Evolutionary conservation across 1,140 invertebrate genomes (phyloP).

Genomic region (Mylabris phalerata): DNA sequence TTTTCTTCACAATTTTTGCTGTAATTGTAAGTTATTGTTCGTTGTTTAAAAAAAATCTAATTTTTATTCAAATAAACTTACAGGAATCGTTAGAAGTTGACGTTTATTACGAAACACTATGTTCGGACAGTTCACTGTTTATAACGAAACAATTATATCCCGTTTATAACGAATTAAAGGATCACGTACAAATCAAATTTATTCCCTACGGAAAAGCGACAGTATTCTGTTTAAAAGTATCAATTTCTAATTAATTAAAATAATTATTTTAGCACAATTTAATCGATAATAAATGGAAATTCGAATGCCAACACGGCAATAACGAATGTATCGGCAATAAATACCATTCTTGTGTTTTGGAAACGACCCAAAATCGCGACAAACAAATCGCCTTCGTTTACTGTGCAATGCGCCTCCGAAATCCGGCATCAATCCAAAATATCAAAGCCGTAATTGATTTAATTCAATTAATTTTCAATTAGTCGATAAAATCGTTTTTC

Average conservation of each 20-base stretch:
- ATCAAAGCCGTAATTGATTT: not conserved
- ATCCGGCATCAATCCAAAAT: not conserved
- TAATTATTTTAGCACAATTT: conserved; percentile 1
- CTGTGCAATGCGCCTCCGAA: conserved; percentile 45
- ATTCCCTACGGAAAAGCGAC: conserved; percentile 72
- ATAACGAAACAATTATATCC: conserved; percentile 1
- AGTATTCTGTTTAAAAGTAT: conserved; percentile 39
- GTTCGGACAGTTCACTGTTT: not conserved
- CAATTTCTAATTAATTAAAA: not conserved
- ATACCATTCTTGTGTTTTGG: conserved; percentile 55
- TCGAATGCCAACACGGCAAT: conserved; percentile 61
- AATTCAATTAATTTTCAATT: too few relatives aligned
- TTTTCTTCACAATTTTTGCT: too few relatives aligned
- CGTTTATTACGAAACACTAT: conserved; percentile 2
- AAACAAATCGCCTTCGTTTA: conserved; percentile 42
- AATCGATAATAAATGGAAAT: conserved; percentile 33
- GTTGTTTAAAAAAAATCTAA: too few relatives aligned
- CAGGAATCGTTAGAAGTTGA: not conserved
- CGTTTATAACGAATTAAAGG: conserved; percentile 7
- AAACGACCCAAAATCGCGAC: conserved; percentile 38
- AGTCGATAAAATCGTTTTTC: conserved; percentile 12
- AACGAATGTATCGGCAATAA: conserved; percentile 58
- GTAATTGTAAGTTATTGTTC: too few relatives aligned
- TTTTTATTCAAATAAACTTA: too few relatives aligned
- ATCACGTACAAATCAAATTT: conserved; percentile 48